Conservation (phyloP, 2,797 vertebrate species). For the Pangasius larnaudii region DNA sequence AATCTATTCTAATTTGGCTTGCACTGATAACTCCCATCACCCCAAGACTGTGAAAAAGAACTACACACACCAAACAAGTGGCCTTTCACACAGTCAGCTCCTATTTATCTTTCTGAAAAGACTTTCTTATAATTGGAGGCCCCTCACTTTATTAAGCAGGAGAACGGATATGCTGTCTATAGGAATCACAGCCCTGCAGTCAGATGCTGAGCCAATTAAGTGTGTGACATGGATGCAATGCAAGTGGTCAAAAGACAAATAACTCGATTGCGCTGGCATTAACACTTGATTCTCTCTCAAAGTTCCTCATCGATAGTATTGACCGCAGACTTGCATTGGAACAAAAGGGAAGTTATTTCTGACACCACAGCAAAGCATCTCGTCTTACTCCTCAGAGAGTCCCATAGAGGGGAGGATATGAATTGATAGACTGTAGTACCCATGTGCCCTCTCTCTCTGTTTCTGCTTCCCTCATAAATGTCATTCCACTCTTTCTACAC, state of each 20-base stretch:
- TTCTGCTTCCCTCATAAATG: constrained; percentile 72
- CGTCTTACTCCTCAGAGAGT: constrained; percentile 50
- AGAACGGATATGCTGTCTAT: constrained; percentile 13
- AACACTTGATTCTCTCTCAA: constrained; percentile 54
- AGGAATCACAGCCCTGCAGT: background rate
- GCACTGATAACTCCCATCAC: constrained; percentile 69
- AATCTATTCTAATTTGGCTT: constrained; percentile 77
- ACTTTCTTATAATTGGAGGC: constrained; percentile 44
- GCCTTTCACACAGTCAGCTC: constrained; percentile 39
- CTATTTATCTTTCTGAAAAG: constrained; percentile 49
- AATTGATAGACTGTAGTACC: constrained; percentile 33
- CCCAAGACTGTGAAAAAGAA: constrained; percentile 47
- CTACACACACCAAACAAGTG: constrained; percentile 34
- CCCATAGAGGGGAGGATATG: constrained; percentile 11
- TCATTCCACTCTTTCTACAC: constrained; percentile 70
- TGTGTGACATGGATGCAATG: constrained; percentile 56
- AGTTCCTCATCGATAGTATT: constrained; percentile 59
- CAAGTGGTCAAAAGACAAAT: constrained; percentile 63
- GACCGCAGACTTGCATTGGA: constrained; percentile 49
- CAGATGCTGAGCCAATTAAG: constrained; percentile 57
- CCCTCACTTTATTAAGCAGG: constrained; percentile 32
- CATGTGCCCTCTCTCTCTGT: constrained; percentile 55
- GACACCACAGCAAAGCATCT: constrained; percentile 42
- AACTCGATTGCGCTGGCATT: constrained; percentile 63
- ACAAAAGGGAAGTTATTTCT: constrained; percentile 43